A percentile compares a stretch with the other conserved stretches of the same genome.
Evolutionary conservation across 2,888 invertebrate genomes (phyloP).

Genomic region (Electrophaes corylata): DNA sequence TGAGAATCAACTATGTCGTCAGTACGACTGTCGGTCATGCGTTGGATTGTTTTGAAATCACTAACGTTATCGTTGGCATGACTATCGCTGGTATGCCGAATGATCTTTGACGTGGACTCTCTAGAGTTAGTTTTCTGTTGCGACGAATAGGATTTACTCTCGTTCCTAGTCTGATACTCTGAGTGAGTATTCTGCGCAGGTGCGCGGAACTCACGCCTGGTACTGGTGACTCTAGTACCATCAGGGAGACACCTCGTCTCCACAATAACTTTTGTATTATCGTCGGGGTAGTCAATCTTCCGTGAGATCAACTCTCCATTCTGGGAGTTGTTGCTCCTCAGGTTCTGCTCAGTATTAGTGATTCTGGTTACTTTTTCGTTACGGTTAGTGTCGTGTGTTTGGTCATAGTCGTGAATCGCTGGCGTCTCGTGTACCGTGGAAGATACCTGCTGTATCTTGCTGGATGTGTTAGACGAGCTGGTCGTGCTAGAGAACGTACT

Average conservation of each 20-base stretch:
- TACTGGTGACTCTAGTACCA: slow-evolving; percentile 88
- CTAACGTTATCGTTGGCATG: slow-evolving; percentile 35
- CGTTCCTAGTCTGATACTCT: slow-evolving; percentile 63
- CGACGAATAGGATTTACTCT: slow-evolving; percentile 60
- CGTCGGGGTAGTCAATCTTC: slow-evolving; percentile 86
- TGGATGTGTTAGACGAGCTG: slow-evolving; percentile 64
- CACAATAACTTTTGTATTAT: slow-evolving; percentile 86
- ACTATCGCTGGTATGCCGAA: slow-evolving; percentile 51
- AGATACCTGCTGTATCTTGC: slow-evolving; percentile 66
- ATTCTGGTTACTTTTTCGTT: slow-evolving; percentile 54
- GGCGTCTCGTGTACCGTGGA: slow-evolving; percentile 65
- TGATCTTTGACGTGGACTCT: slow-evolving; percentile 57
- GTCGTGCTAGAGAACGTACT: slow-evolving; percentile 65
- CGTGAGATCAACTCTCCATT: slow-evolving; percentile 82
- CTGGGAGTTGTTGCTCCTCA: slow-evolving; percentile 38
- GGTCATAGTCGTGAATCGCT: slow-evolving; percentile 56
- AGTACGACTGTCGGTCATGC: slow-evolving; percentile 49
- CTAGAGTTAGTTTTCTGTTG: slow-evolving; percentile 57
- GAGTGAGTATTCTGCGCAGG: slow-evolving; percentile 65
- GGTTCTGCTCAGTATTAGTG: slow-evolving; percentile 46
- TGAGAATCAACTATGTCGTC: slow-evolving; percentile 68
- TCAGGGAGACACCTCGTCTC: slow-evolving; percentile 87
- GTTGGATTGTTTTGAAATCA: slow-evolving; percentile 52
- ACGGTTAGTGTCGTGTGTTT: slow-evolving; percentile 54
- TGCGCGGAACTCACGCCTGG: slow-evolving; percentile 85